Base-by-base conservation (phyloP, 2,888 invertebrate species). In the Hypomecis atomaria region DNA sequence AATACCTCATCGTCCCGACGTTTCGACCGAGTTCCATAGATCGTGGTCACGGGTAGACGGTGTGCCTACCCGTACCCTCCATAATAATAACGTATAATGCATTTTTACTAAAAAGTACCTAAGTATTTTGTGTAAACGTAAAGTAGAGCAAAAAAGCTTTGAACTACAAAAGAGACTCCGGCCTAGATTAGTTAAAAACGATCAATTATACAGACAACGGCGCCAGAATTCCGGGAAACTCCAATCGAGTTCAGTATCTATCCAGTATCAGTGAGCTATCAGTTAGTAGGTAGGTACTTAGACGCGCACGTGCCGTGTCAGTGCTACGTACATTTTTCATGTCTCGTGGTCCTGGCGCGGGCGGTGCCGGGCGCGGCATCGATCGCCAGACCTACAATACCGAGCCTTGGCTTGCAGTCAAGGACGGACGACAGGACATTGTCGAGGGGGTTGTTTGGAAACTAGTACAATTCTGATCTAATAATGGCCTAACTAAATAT, bases 331-430 rank as follows among this genome's bases (percentile, higher is more conserved):
- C 74, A 80, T 82, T 82, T 84, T 83, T 79, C 81, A 84, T 84
- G 84, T 85, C 86, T 85, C 83, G 67, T 77, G 77, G 86, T 82
- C 82, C 89, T 82, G 81, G 70, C 85, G 78, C 89, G 88, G 73
- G 69, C 85, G 78, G 90, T 89, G 74, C 91, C 90, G 82, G 88
- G 85, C 86, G 83, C 91, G 75, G 6, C 76, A 88, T 91, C 89
- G 86, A 90, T 90, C 78, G 78, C 77, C 82, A 84, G 84, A 83
- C 73, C 64, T 67, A 66, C 56, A 64, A 59, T 67, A 67, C 53
- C 9, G 36, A 54, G 53, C 59, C 56, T 60, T 60, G 56, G 47
- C 59, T 64, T 64, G 64, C 47, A 59, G 42, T 43, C 59, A 64
- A 64, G 64, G 55, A 59, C 60, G 65, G 33, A 65, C 38, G 9